phyloP scores from a whole-genome alignment of 2,797 vertebrate species.

The Micropoecilia bifurca region DNA sequence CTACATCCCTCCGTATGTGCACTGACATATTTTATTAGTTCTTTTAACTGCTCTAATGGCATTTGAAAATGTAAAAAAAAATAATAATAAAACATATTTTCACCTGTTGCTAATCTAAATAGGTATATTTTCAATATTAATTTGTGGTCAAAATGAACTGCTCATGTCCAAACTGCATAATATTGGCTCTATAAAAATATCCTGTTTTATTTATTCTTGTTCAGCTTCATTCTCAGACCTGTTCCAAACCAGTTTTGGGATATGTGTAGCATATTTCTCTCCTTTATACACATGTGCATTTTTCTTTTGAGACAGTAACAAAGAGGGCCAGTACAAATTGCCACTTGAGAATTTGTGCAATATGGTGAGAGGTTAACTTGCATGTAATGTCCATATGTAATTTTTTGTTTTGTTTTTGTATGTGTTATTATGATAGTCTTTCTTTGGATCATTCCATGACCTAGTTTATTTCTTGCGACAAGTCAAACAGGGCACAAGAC shows the following conservation, averaged over 20 bases:
- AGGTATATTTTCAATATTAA: not conserved
- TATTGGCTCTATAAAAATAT: constrained; percentile 36
- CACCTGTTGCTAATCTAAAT: not conserved
- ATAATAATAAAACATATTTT: not conserved
- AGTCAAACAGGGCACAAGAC: constrained; percentile 52
- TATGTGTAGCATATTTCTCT: constrained; percentile 26
- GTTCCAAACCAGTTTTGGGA: constrained; percentile 33
- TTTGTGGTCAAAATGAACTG: not conserved
- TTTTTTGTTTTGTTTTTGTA: constrained; percentile 47
- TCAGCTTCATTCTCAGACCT: constrained; percentile 30
- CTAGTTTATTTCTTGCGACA: constrained; percentile 58
- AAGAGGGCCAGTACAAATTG: constrained; percentile 70
- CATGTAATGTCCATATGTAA: constrained; percentile 66
- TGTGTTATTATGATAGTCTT: constrained; percentile 56
- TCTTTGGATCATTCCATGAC: constrained; percentile 37
- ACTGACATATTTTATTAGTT: not conserved
- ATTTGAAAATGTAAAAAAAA: not conserved
- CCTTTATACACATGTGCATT: constrained; percentile 11
- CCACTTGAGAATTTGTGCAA: constrained; percentile 83
- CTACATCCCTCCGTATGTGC: not conserved
- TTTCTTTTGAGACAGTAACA: constrained; percentile 26
- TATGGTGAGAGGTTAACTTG: constrained; percentile 71
- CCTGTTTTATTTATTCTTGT: constrained; percentile 56
- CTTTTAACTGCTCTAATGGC: not conserved
- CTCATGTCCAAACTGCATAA: not conserved